A percentile compares a stretch with the other conserved stretches of the same genome.
phyloP scores from a whole-genome alignment of 2,113 vertebrate species.

The Gymnocephalus cernua region DNA sequence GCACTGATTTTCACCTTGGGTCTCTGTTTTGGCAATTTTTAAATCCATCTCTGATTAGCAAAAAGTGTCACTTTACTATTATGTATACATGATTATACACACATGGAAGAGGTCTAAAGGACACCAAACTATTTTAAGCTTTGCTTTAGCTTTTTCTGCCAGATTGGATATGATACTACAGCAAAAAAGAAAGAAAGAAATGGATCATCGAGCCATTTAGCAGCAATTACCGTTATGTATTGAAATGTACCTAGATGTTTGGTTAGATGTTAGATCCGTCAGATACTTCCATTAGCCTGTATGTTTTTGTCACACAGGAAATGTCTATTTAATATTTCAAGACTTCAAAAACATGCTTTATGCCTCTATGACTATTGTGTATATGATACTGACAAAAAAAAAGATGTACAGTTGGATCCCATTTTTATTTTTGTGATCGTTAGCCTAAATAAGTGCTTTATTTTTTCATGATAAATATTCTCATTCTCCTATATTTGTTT shows the following conservation, averaged over 20 bases:
- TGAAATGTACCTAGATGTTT: not conserved
- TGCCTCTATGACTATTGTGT: not conserved
- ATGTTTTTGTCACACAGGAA: not conserved
- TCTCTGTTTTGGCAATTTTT: constrained; percentile 24
- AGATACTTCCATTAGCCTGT: not conserved
- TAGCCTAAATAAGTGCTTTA: not conserved
- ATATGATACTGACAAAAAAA: not conserved
- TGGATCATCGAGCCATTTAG: not conserved
- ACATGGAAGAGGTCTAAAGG: constrained; percentile 8
- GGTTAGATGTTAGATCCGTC: not conserved
- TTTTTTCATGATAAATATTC: not conserved
- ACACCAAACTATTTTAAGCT: not conserved
- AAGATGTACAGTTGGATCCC: not conserved
- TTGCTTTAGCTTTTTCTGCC: constrained; percentile 19
- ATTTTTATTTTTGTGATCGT: not conserved
- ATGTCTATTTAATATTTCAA: not conserved
- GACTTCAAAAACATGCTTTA: not conserved
- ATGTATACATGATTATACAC: constrained; percentile 5
- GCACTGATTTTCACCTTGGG: constrained; percentile 19
- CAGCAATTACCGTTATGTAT: not conserved
- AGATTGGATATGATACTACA: constrained; percentile 1
- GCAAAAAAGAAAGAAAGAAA: not conserved
- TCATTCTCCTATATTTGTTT: not conserved
- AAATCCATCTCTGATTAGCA: constrained; percentile 35
- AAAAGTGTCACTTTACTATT: constrained; percentile 13